Percentiles rank a stretch among this genome's conserved stretches.
Conservation (phyloP, 2,797 vertebrate species). For the Bryconaethiops microstoma region DNA sequence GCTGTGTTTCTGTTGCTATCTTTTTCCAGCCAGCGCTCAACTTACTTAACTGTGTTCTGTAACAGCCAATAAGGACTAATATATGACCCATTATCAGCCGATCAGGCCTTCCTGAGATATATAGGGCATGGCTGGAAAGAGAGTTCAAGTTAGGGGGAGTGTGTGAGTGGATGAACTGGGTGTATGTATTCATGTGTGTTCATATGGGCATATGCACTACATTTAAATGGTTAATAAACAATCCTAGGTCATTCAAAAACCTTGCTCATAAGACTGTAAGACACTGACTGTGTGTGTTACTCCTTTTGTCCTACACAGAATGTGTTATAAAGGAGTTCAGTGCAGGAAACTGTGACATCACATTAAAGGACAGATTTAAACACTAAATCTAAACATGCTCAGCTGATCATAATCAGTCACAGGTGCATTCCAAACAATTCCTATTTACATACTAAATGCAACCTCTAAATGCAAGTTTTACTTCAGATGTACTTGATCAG, state of each 20-base stretch:
- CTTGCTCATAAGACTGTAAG: constrained; percentile 55
- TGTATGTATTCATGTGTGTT: constrained; percentile 6
- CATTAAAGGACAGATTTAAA: neutral
- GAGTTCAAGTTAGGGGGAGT: constrained; percentile 61
- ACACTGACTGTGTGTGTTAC: too few relatives aligned
- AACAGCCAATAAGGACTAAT: constrained; percentile 9
- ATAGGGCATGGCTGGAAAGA: constrained; percentile 67
- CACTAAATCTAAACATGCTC: neutral
- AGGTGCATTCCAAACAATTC: neutral
- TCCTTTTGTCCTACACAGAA: too few relatives aligned
- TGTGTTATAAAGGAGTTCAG: too few relatives aligned
- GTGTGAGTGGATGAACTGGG: constrained; percentile 4
- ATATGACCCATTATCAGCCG: constrained; percentile 19
- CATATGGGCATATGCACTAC: neutral
- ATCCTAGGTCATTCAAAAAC: constrained; percentile 44
- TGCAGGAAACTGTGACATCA: neutral
- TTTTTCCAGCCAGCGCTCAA: constrained; percentile 70
- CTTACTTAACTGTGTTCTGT: constrained; percentile 7
- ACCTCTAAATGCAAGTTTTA: neutral
- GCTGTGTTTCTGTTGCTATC: constrained; percentile 50
- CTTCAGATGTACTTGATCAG: neutral
- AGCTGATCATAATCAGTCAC: constrained; percentile 9
- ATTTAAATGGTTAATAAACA: neutral
- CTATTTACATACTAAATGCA: neutral
- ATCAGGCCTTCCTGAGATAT: constrained; percentile 25